Evolutionary conservation across 2,113 vertebrate species (phyloP), one percentile per base, ranked within the genome.

Genomic region (Climacteris rufus): DNA sequence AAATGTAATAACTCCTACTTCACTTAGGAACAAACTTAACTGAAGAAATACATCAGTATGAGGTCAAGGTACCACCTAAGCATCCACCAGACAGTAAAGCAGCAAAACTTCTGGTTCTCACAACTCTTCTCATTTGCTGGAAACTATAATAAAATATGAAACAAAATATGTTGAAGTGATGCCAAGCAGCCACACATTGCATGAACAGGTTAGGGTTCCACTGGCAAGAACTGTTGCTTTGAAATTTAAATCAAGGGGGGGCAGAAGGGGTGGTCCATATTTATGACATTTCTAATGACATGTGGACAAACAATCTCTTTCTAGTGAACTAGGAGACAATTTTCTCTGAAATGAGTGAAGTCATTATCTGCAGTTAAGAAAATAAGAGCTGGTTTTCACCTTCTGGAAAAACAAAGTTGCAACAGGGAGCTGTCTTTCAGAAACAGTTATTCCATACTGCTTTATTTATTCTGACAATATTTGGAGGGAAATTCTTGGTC

Each of bases 251-350:
- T 74, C 27, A 95, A 83, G 23, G 2, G 13, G 9, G 7, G 37
- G 70, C n/a, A n/a, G n/a, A n/a, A n/a, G n/a, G n/a, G n/a, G n/a
- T n/a, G n/a, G n/a, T n/a, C n/a, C n/a, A n/a, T 57, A 53, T 77
- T 95, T 95, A 94, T 96, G 95, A 96, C 92, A 95, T 97, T 97
- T 97, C 59, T 77, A 94, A 37, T 87, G 89, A 92, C 92, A 95
- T 87, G 97, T 82, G 92, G 68, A 92, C 22, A 96, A 87, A 75
- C 66, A 88, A 76, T 96, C 75, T 97, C 72, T 27, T 60, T 96
- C 92, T 89, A 72, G 87, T 86, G 64, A 69, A 83, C 15, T 71
- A 56, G 37, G 81, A 80, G 84, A 86, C 16, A 61, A 60, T 59
- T 64, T 90, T 45, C 70, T 87, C 40, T 92, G 66, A 96, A 97